phyloP scores from a whole-genome alignment of 1,140 invertebrate species.

The Ptiloglossa arizonensis region DNA sequence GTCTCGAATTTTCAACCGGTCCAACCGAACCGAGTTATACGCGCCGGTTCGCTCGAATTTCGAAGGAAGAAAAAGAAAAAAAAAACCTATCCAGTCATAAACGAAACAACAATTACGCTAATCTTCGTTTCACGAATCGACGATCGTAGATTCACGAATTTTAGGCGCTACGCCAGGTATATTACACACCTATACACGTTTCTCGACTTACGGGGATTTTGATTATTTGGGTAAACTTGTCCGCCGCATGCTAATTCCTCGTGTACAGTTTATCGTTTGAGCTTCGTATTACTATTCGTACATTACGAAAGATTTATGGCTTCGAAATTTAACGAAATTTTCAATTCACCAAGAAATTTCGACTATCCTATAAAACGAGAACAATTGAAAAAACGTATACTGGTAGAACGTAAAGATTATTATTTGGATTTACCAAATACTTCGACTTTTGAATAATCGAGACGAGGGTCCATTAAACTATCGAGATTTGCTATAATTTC shows the following conservation, averaged over 20 bases:
- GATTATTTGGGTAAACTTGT: background rate
- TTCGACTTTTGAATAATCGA: no score
- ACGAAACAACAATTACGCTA: background rate
- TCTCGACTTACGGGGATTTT: constrained; percentile 12
- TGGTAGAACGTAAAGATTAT: no score
- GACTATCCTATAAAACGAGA: background rate
- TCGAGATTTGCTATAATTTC: no score
- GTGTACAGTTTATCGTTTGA: constrained; percentile 10
- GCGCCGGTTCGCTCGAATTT: constrained; percentile 5
- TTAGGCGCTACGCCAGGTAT: background rate
- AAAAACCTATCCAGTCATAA: background rate
- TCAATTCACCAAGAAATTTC: background rate
- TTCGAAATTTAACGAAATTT: background rate
- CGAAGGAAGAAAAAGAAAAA: background rate
- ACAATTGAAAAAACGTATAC: no score
- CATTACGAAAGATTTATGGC: constrained; percentile 14
- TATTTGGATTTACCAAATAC: no score
- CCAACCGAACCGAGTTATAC: constrained; percentile 22
- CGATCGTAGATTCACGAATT: background rate
- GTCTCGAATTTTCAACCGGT: constrained; percentile 57
- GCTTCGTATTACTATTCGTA: background rate
- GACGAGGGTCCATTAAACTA: no score
- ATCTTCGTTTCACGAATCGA: background rate
- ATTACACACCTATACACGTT: background rate
- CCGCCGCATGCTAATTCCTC: constrained; percentile 8